A percentile compares a stretch with the other conserved stretches of the same genome.
Evolutionary conservation across 2,888 invertebrate genomes (phyloP).

Genomic region (Automeris io): DNA sequence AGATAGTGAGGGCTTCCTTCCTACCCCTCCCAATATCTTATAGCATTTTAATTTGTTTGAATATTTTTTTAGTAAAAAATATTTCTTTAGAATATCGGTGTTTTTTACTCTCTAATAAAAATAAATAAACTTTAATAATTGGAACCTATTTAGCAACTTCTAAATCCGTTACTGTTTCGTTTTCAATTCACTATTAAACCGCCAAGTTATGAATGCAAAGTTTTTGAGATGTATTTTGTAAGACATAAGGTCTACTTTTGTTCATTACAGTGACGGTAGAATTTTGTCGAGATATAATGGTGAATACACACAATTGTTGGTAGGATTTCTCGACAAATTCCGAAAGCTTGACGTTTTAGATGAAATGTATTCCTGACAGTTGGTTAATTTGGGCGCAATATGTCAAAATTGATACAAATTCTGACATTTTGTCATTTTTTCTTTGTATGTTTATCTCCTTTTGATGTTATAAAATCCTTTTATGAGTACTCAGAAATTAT

Average conservation of each 20-base stretch:
- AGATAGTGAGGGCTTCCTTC: too few species aligned
- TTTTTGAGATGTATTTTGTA: neutral
- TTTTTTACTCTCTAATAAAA: too few species aligned
- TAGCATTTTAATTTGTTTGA: too few species aligned
- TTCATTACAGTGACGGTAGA: neutral
- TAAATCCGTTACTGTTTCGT: neutral
- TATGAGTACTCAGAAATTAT: too few species aligned
- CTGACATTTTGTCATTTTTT: neutral
- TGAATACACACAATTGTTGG: slow-evolving; percentile 18
- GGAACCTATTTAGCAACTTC: neutral
- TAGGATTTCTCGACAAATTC: slow-evolving; percentile 28
- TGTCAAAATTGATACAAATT: slow-evolving; percentile 11
- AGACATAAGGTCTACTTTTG: slow-evolving; percentile 10
- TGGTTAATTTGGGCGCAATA: slow-evolving; percentile 13
- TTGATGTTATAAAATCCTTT: too few species aligned
- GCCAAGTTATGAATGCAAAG: neutral
- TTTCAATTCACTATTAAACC: slow-evolving; percentile 17
- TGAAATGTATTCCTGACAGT: slow-evolving; percentile 15
- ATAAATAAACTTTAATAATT: neutral
- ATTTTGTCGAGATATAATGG: slow-evolving; percentile 19
- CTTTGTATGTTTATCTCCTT: too few species aligned
- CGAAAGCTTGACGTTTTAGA: slow-evolving; percentile 29
- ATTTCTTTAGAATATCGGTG: too few species aligned
- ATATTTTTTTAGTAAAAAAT: too few species aligned
- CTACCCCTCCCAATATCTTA: too few species aligned